Conservation (phyloP, 37 sponge, comb jelly and placozoan genomes). For the Eunapius fragilis region DNA sequence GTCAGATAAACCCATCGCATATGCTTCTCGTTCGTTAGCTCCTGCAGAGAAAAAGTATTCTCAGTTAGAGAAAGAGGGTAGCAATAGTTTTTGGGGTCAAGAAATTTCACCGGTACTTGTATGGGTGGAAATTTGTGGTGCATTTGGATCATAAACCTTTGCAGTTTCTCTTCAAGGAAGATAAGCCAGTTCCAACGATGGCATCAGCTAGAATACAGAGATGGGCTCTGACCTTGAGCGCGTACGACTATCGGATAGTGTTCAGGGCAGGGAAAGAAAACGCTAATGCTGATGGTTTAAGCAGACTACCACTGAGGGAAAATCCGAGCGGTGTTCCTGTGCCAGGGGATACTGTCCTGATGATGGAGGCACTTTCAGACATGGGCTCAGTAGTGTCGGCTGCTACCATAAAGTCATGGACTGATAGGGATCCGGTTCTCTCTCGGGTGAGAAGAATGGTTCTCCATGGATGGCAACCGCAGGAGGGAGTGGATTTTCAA, state of each 20-base stretch:
- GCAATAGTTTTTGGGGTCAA: conserved; percentile 35
- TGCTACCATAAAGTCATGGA: conserved; percentile 11
- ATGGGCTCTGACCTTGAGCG: conserved; percentile 39
- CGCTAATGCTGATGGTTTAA: conserved; percentile 38
- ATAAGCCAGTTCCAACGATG: conserved; percentile 1
- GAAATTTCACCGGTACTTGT: conserved; percentile 18
- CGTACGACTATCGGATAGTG: conserved; percentile 20
- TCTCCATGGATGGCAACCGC: background rate
- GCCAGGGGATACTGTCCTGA: conserved; percentile 15
- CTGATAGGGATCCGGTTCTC: conserved; percentile 23
- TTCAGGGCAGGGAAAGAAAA: conserved; percentile 10
- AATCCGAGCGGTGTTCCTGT: background rate
- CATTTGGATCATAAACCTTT: conserved; percentile 42
- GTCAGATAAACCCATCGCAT: conserved; percentile 15
- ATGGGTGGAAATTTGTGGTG: conserved; percentile 5
- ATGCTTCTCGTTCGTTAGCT: conserved; percentile 15
- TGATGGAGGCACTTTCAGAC: background rate
- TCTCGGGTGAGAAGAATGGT: background rate
- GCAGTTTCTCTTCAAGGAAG: conserved; percentile 11
- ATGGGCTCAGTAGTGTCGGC: background rate
- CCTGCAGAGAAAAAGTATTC: conserved; percentile 18
- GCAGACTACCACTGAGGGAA: conserved; percentile 13
- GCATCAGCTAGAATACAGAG: conserved; percentile 38
- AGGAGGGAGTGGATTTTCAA: background rate
- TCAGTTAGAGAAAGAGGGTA: conserved; percentile 33